These are phyloP conservation scores for Euplexia lucipara DNA, from an alignment of 2,888 invertebrate species.

Conservation along the genomic window DNA sequence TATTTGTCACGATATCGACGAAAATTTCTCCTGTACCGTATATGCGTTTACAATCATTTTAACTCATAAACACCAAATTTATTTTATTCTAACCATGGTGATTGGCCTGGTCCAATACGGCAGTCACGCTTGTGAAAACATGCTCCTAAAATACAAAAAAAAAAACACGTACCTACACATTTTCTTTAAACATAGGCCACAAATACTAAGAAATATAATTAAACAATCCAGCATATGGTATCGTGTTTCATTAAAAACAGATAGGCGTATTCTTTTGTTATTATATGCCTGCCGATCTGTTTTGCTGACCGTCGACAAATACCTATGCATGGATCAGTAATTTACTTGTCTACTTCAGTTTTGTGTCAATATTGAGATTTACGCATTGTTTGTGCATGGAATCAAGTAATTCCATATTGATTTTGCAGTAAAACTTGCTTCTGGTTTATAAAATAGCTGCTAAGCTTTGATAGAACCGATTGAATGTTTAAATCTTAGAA, in stretches of 20 bases:
- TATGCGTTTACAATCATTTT: no score
- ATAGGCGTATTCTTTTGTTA: constrained; percentile 16
- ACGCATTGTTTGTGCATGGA: no score
- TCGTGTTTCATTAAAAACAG: constrained; percentile 34
- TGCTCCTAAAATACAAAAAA: neutral
- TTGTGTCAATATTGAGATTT: constrained; percentile 17
- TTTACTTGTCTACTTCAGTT: neutral
- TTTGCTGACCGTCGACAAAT: constrained; percentile 9
- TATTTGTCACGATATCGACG: no score
- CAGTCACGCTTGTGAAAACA: neutral
- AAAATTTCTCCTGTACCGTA: no score
- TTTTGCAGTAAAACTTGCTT: no score
- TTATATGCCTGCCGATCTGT: neutral
- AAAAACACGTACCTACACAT: no score
- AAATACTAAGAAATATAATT: constrained; percentile 13
- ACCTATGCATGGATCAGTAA: neutral
- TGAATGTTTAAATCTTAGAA: no score
- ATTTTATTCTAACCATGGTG: no score
- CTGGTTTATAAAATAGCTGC: no score
- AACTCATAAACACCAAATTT: neutral
- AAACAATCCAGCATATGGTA: constrained; percentile 2
- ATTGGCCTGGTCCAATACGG: no score
- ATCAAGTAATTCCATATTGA: no score
- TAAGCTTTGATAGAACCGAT: no score
- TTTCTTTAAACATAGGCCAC: neutral